phyloP scores from a whole-genome alignment of 1,140 invertebrate species.

The Sycobia sp. region DNA sequence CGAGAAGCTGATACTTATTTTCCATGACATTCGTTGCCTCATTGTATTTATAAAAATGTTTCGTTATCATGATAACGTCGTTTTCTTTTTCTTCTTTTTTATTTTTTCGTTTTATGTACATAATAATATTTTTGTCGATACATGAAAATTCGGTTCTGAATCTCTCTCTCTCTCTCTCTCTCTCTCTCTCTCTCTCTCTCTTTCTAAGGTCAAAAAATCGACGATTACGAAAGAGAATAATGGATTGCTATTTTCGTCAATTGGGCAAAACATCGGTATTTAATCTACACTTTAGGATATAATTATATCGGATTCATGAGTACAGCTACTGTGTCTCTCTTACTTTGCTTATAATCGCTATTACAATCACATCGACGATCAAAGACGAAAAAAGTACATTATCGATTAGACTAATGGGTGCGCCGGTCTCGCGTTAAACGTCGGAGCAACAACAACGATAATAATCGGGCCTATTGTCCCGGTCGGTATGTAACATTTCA shows the following conservation, averaged over 20 bases:
- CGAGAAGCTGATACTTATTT: neutral
- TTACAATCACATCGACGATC: conserved; percentile 20
- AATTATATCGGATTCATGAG: too few species aligned
- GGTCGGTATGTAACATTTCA: conserved; percentile 49
- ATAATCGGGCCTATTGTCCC: conserved; percentile 42
- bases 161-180: too few species aligned
- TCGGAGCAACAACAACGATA: conserved; percentile 29
- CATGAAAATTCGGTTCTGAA: neutral
- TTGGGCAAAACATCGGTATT: too few species aligned
- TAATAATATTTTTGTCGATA: conserved; percentile 7
- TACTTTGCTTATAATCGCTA: conserved; percentile 1
- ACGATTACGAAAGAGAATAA: too few species aligned
- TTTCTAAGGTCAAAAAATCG: too few species aligned
- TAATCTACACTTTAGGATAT: too few species aligned
- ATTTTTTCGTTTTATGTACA: conserved; percentile 23
- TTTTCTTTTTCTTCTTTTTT: too few species aligned
- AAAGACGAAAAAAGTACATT: conserved; percentile 3
- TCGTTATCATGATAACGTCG: neutral
- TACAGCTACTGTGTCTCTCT: too few species aligned
- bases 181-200: too few species aligned
- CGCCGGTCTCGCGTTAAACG: conserved; percentile 16
- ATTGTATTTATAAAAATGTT: conserved; percentile 9
- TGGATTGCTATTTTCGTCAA: too few species aligned
- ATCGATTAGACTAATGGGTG: conserved; percentile 4
- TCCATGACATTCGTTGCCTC: neutral